Evolutionary conservation across 1,140 invertebrate genomes (phyloP).

Genomic region (Dendroctonus ponderosae): DNA sequence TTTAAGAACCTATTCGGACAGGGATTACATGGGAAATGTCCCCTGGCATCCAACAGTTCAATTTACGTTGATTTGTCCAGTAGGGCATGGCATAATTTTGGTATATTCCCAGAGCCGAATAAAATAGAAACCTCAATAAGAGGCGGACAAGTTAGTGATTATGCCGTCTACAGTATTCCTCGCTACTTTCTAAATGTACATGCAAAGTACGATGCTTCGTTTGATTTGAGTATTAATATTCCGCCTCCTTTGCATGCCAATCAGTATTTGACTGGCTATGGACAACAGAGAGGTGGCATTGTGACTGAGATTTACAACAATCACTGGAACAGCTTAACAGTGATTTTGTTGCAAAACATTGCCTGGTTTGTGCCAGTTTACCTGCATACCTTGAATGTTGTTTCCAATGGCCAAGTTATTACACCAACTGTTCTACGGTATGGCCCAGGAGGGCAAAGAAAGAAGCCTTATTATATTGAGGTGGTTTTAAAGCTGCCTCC

Average conservation of each 20-base stretch:
- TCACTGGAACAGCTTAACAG: conserved; percentile 66
- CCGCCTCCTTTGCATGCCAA: conserved; percentile 74
- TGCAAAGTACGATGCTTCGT: conserved; percentile 53
- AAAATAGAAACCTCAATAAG: conserved; percentile 59
- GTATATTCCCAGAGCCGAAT: conserved; percentile 59
- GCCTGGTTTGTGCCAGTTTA: conserved; percentile 95
- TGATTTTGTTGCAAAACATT: conserved; percentile 75
- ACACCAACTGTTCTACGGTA: conserved; percentile 66
- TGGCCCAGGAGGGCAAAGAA: conserved; percentile 79
- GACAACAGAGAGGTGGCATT: conserved; percentile 83
- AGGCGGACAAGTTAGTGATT: conserved; percentile 64
- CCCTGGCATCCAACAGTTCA: conserved; percentile 71
- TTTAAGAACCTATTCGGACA: conserved; percentile 83
- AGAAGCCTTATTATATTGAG: conserved; percentile 87
- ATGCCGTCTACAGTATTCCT: conserved; percentile 69
- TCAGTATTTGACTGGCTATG: conserved; percentile 80
- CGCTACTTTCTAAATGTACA: conserved; percentile 69
- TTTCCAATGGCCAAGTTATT: conserved; percentile 57
- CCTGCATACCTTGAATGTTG: conserved; percentile 80
- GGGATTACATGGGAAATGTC: conserved; percentile 74
- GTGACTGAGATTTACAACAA: conserved; percentile 78
- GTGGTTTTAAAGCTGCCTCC: conserved; percentile 77
- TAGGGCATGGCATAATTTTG: conserved; percentile 59
- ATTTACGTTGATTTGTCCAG: conserved; percentile 81
- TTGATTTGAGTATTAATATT: conserved; percentile 54